Percentiles rank a stretch among this genome's conserved stretches.
Conservation (phyloP, 2,797 vertebrate genomes). For the Hydrocynus forskahlii region DNA sequence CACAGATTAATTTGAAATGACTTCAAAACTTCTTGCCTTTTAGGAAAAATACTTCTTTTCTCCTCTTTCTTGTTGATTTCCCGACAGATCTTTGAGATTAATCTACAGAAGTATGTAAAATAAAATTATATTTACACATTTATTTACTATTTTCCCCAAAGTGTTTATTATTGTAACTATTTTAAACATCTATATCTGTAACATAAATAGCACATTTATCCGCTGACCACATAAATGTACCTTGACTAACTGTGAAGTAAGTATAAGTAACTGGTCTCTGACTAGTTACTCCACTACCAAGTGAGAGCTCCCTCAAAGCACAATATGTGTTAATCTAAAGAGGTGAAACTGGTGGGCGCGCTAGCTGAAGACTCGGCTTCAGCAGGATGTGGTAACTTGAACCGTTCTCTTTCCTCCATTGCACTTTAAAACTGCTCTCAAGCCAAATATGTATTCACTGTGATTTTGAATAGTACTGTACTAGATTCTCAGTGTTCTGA, state of each 20-base stretch:
- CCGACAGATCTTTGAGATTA: slow-evolving; percentile 86
- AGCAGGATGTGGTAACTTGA: slow-evolving; percentile 57
- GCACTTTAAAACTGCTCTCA: slow-evolving; percentile 4
- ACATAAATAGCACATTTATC: neutral
- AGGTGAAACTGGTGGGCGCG: slow-evolving; percentile 35
- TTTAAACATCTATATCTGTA: too few species aligned
- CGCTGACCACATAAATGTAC: neutral
- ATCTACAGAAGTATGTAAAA: slow-evolving; percentile 66
- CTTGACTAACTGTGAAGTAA: neutral
- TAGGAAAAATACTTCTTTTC: slow-evolving; percentile 78
- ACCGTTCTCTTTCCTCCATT: slow-evolving; percentile 15
- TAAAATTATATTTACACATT: neutral
- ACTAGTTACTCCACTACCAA: neutral
- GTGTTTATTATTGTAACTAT: too few species aligned
- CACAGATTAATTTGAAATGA: neutral
- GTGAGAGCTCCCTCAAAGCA: neutral
- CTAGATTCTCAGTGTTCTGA: neutral
- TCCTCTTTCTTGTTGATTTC: slow-evolving; percentile 91
- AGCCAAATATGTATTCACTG: neutral
- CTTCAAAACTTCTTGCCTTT: slow-evolving; percentile 73
- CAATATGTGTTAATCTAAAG: slow-evolving; percentile 4
- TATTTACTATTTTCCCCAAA: neutral
- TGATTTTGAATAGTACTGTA: slow-evolving; percentile 7
- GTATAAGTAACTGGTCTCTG: neutral
- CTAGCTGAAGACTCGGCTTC: neutral